These are phyloP conservation scores for Todus mexicanus DNA, from an alignment of 2,797 vertebrate genomes.

Conservation along the genomic window DNA sequence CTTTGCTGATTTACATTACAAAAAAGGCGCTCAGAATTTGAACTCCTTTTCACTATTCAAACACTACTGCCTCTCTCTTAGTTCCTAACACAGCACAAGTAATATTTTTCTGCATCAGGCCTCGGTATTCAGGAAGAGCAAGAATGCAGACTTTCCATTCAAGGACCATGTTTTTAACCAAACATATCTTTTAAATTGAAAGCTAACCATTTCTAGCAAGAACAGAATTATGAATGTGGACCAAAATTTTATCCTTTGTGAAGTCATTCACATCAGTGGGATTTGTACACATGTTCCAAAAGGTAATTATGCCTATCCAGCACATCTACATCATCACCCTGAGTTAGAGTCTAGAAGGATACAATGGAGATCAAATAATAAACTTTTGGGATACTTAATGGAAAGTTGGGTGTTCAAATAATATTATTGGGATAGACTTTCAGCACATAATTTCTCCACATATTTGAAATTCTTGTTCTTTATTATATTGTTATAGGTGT, in stretches of 20 bases:
- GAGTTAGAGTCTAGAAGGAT: background rate
- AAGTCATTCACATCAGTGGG: background rate
- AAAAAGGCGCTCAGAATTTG: background rate
- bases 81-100: background rate
- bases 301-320: background rate
- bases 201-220: background rate
- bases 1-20: background rate
- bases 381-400: background rate
- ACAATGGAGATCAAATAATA: background rate
- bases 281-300: background rate
- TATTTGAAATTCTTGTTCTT: background rate
- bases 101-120: background rate
- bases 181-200: background rate
- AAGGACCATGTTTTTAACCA: background rate
- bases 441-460: background rate
- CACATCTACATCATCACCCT: background rate
- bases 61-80: background rate
- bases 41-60: background rate
- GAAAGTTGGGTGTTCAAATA: background rate
- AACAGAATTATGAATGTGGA: background rate
- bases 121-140: background rate
- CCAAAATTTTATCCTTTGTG: background rate
- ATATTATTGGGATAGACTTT: background rate
- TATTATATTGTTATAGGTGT: background rate
- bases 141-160: background rate